Percentiles rank a stretch among this genome's conserved stretches.
These are phyloP conservation scores for Hylyphantes graminicola DNA, from an alignment of 1,140 invertebrate genomes.

Conservation along the genomic window DNA sequence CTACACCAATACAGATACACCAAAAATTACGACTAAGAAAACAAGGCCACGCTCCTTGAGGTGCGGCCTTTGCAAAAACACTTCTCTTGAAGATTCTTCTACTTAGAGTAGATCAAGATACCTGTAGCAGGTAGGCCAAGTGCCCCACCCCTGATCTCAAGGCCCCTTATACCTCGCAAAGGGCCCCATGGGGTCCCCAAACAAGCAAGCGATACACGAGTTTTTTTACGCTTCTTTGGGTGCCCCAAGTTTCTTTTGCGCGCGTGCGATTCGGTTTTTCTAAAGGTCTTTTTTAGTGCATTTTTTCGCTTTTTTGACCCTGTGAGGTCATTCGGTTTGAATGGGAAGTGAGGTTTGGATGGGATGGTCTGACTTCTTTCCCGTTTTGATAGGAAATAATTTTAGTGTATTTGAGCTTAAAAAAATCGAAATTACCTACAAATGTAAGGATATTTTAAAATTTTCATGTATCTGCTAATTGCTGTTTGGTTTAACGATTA, in stretches of 20 bases:
- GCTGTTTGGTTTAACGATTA: background rate
- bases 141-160: slow-evolving; percentile 32
- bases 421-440: background rate
- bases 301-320: slow-evolving; percentile 25
- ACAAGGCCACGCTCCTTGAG: too few species aligned
- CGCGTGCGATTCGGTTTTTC: slow-evolving; percentile 9
- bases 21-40: too few species aligned
- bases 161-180: slow-evolving; percentile 11
- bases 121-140: slow-evolving; percentile 10
- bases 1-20: too few species aligned
- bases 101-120: too few species aligned
- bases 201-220: background rate
- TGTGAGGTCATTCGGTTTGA: background rate
- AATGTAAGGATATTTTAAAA: background rate
- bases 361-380: background rate
- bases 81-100: too few species aligned
- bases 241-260: background rate
- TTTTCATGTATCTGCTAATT: background rate
- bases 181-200: slow-evolving; percentile 22
- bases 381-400: background rate
- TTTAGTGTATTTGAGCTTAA: background rate
- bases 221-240: background rate
- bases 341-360: background rate
- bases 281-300: slow-evolving; percentile 1
- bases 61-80: too few species aligned